Evolutionary conservation across 2,113 vertebrate genomes (phyloP), one percentile per base, ranked within the genome.

Genomic region (Seriola dumerili): DNA sequence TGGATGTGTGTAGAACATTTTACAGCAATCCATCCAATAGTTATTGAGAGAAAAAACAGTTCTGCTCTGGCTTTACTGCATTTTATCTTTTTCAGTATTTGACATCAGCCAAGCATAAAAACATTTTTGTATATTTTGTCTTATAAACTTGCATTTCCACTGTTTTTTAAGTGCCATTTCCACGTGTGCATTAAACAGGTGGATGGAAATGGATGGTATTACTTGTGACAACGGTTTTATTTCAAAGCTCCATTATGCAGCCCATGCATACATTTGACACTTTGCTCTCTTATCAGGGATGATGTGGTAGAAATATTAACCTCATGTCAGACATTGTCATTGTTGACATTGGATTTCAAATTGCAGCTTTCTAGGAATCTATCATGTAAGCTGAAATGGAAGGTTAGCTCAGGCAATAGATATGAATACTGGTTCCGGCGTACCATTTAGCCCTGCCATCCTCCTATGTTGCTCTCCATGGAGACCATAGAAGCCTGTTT

Each of bases 401-500:
- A 11, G 42, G 64, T 52, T 1, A 46, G 29, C 76, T 72, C n/a
- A 32, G 13, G 36, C 61, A n/a, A 3, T 12, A 21, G 11, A n/a
- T 58, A n/a, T 36, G 2, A 63, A 67, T 66, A 66, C 52, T 69
- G 36, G 70, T 58, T 78, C 32, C 74, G 62, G 59, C 14, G 13
- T 34, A 65, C 54, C 58, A 66, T 77, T 84, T n/a, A 55, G 46
- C 64, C 54, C 40, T 42, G 66, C 79, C 50, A 32, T 70, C 75
- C 42, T 81, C 68, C 36, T 8, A 32, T 65, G 63, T 62, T 71
- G 54, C 67, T 85, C 69, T 81, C 85, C 85, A 81, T 85, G 78
- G 91, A 80, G 88, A 88, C 85, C 71, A 72, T 65, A 81, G 86
- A 84, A 85, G 84, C 80, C 73, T 88, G 90, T 92, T 92, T 87